Evolutionary conservation across 2,888 invertebrate genomes (phyloP).

Genomic region (Asteroscopus sphinx): DNA sequence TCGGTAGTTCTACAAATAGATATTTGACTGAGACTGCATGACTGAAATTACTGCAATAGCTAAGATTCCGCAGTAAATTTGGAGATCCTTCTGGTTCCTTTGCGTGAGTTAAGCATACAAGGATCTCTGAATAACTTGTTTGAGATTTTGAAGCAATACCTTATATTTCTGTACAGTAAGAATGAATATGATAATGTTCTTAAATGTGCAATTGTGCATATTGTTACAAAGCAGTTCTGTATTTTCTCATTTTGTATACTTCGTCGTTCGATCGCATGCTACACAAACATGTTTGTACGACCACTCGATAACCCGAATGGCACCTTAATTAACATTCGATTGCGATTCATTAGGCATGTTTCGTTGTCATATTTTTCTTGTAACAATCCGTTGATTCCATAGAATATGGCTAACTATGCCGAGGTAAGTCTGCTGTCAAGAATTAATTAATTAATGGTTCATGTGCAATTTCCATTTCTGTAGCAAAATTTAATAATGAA

Average conservation of each 20-base stretch:
- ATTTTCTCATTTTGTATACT: background rate
- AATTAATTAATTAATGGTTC: conserved; percentile 21
- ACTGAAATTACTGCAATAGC: too few relatives aligned
- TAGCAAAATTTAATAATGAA: conserved; percentile 16
- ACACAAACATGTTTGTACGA: conserved; percentile 39
- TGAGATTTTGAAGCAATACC: too few relatives aligned
- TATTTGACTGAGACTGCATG: too few relatives aligned
- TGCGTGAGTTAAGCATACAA: too few relatives aligned
- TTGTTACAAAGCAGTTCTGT: conserved; percentile 7
- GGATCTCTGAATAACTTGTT: too few relatives aligned
- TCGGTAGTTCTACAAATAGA: too few relatives aligned
- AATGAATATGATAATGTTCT: too few relatives aligned
- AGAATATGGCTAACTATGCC: conserved; percentile 9
- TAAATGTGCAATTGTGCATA: background rate
- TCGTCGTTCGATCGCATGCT: conserved; percentile 10
- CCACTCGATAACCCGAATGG: conserved; percentile 27
- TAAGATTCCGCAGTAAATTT: too few relatives aligned
- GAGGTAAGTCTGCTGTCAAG: conserved; percentile 1
- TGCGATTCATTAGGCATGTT: conserved; percentile 2
- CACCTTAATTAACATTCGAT: conserved; percentile 17
- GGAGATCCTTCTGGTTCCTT: too few relatives aligned
- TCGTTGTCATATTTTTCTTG: conserved; percentile 4
- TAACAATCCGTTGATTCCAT: background rate
- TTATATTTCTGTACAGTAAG: too few relatives aligned
- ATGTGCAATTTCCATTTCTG: conserved; percentile 8